Evolutionary conservation across 1,140 invertebrate genomes (phyloP).

Genomic region (Heliconius congener): DNA sequence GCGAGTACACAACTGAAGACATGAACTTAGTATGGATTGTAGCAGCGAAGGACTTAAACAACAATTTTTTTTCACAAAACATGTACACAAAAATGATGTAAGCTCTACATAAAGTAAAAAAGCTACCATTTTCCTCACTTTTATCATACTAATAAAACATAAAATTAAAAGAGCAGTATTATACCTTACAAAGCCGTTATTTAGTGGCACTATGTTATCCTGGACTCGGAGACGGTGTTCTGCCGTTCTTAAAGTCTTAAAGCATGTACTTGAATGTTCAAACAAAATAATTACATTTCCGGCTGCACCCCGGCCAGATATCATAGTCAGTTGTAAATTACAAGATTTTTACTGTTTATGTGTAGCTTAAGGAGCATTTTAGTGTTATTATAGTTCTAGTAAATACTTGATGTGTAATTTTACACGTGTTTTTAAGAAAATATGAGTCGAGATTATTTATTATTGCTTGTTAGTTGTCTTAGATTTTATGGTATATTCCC

Average conservation of each 20-base stretch:
- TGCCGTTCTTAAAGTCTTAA: conserved; percentile 1
- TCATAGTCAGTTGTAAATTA: conserved; percentile 58
- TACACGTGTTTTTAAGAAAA: neutral
- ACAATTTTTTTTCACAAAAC: too few species aligned
- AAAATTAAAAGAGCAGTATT: neutral
- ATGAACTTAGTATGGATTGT: too few species aligned
- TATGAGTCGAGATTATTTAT: too few species aligned
- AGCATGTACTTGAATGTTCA: conserved; percentile 38
- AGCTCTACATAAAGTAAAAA: neutral
- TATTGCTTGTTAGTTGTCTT: too few species aligned
- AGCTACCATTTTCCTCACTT: neutral
- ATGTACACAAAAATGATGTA: too few species aligned
- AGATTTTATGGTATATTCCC: too few species aligned
- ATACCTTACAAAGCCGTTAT: neutral
- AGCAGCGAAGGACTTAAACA: too few species aligned
- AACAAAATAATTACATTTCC: conserved; percentile 60
- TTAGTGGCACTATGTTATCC: conserved; percentile 7
- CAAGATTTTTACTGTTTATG: conserved; percentile 53
- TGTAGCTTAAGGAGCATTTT: conserved; percentile 26
- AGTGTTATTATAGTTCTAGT: conserved; percentile 5
- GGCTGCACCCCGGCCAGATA: conserved; percentile 52
- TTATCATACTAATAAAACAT: neutral
- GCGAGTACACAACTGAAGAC: too few species aligned
- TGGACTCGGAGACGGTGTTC: neutral
- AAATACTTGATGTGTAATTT: neutral